These are phyloP conservation scores for Capreolus pygargus DNA, from an alignment of 2,113 vertebrate genomes.

Conservation along the genomic window DNA sequence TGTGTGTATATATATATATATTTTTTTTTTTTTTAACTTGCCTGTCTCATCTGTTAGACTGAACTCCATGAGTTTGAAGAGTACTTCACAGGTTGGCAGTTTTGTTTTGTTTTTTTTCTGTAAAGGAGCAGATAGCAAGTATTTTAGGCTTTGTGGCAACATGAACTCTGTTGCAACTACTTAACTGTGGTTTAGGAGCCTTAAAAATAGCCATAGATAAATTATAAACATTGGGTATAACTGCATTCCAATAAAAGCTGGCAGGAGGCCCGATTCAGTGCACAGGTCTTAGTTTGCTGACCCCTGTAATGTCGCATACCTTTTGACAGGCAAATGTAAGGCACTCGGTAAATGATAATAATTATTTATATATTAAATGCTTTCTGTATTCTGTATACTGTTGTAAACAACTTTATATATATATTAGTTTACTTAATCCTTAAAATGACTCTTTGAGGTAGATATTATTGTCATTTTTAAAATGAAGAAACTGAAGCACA, in stretches of 20 bases:
- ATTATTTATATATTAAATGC: neutral
- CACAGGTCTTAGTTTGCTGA: neutral
- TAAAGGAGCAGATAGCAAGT: neutral
- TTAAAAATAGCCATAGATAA: neutral
- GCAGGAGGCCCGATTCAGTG: neutral
- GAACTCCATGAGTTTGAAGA: neutral
- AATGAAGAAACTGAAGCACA: neutral
- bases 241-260: neutral
- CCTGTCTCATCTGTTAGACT: neutral
- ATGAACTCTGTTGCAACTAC: neutral
- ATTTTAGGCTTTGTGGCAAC: neutral
- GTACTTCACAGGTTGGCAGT: neutral
- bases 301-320: neutral
- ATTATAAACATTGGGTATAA: neutral
- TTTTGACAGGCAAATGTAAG: neutral
- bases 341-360: neutral
- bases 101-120: neutral
- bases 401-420: neutral
- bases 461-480: neutral
- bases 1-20: neutral
- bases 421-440: neutral
- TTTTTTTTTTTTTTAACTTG: neutral
- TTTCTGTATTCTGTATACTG: neutral
- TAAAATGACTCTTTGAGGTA: neutral
- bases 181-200: neutral